Evolutionary conservation across 2,113 vertebrate species (phyloP), one percentile per base, ranked within the genome.

Genomic region (Upupa epops): DNA sequence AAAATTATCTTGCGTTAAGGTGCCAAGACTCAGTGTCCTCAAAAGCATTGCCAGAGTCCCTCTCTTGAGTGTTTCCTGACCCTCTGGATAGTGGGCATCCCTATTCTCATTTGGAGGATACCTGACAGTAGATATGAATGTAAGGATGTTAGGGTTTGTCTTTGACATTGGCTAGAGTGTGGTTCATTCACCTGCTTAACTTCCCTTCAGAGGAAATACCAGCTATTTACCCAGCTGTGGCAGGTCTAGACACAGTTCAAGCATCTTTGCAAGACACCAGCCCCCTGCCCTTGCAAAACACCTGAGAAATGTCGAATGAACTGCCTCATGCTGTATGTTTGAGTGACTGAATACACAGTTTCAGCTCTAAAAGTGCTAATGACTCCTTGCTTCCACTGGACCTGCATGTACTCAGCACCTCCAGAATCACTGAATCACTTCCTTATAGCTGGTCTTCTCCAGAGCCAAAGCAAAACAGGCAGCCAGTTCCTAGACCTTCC

Each of bases 301-400:
- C 31, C 24, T 42, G 28, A 21, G 13, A 58, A 60, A 49, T 15
- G 16, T n/a, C 64, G 77, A 34, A 11, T 7, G 29, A 42, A 1
- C 31, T 42, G 61, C 56, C 42, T 42, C 5, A 4, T 76, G 17
- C 24, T 21, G 0, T 1, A 1, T 0, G 32, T 55, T 37, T 54
- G n/a, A 49, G 32, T 8, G 32, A 36, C 26, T 40, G 54, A 80
- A 80, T 9, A 31, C 56, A 4, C 4, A 54, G n/a, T 15, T 54
- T 36, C 48, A 74, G n/a, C 40, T 42, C 54, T 52, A n/a, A 5
- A 46, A 45, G 20, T 34, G 61, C 70, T 75, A 49, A 84, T 42
- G 10, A 6, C 8, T 32, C 31, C 20, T 24, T 0, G 4, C 7
- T 71, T 25, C 73, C 49, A 2, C 48, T n/a, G 74, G 17, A 5